Conservation (phyloP, 2,888 invertebrate species). For the Dryobotodes eremita region DNA sequence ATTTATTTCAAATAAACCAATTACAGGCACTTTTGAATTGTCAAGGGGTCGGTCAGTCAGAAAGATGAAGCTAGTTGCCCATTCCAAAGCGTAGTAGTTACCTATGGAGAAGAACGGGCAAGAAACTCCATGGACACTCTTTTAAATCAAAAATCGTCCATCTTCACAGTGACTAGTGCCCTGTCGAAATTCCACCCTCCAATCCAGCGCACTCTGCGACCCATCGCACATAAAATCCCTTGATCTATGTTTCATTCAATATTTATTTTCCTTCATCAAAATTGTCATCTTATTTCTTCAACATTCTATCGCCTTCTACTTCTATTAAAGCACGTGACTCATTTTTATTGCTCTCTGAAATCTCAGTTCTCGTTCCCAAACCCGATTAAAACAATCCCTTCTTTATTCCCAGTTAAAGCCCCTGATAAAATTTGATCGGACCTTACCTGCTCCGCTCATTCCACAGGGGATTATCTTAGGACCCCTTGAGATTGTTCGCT, state of each 20-base stretch:
- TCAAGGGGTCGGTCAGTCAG: too few species aligned
- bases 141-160: too few species aligned
- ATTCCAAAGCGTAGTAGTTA: too few species aligned
- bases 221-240: too few species aligned
- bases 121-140: too few species aligned
- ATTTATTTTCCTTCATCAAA: background rate
- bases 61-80: too few species aligned
- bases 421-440: constrained; percentile 25
- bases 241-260: background rate
- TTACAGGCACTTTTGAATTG: too few species aligned
- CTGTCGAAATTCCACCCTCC: too few species aligned
- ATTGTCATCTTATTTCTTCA: background rate
- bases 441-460: constrained; percentile 55
- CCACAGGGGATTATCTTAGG: constrained; percentile 57
- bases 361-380: constrained; percentile 38
- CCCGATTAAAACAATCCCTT: constrained; percentile 21
- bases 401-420: constrained; percentile 17
- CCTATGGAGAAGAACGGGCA: too few species aligned
- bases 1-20: too few species aligned
- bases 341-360: constrained; percentile 4
- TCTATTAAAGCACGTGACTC: background rate
- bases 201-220: too few species aligned
- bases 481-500: constrained; percentile 21
- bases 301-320: background rate
- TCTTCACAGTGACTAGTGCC: too few species aligned